phyloP scores from a whole-genome alignment of 2,888 invertebrate species.

The Rhodophaea formosa region DNA sequence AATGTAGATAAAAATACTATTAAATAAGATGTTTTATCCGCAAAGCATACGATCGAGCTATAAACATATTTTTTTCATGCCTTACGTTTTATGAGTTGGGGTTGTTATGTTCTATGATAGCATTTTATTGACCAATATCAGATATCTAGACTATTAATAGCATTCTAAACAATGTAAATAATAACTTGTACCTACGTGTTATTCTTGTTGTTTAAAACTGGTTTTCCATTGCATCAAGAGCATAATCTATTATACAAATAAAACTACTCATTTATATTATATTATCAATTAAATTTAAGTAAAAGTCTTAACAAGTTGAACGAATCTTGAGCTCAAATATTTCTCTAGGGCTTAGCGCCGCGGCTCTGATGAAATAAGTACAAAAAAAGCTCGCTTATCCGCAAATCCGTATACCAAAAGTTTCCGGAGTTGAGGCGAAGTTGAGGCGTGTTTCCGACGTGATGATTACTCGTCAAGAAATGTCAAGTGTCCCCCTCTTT shows the following conservation, averaged over 20 bases:
- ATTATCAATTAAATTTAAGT: constrained; percentile 13
- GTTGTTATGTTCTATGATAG: no score
- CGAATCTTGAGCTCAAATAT: constrained; percentile 29
- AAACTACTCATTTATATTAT: constrained; percentile 4
- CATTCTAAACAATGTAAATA: no score
- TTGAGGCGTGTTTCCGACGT: constrained; percentile 54
- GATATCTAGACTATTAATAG: no score
- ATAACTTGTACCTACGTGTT: no score
- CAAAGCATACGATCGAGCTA: no score
- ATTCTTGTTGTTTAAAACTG: no score
- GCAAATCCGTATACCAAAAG: constrained; percentile 41
- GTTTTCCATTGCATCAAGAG: no score
- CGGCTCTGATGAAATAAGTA: constrained; percentile 35
- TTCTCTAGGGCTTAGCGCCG: constrained; percentile 34
- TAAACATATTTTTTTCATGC: no score
- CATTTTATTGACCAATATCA: no score
- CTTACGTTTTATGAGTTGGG: no score
- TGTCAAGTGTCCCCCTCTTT: constrained; percentile 36
- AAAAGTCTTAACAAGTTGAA: constrained; percentile 14
- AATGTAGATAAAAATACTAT: no score
- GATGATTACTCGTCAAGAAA: constrained; percentile 64
- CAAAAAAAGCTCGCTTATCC: constrained; percentile 35
- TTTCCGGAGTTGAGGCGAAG: constrained; percentile 38
- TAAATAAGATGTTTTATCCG: background rate
- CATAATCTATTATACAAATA: background rate